Base-by-base conservation (phyloP, 1,140 invertebrate species). In the Pissodes strobi region DNA sequence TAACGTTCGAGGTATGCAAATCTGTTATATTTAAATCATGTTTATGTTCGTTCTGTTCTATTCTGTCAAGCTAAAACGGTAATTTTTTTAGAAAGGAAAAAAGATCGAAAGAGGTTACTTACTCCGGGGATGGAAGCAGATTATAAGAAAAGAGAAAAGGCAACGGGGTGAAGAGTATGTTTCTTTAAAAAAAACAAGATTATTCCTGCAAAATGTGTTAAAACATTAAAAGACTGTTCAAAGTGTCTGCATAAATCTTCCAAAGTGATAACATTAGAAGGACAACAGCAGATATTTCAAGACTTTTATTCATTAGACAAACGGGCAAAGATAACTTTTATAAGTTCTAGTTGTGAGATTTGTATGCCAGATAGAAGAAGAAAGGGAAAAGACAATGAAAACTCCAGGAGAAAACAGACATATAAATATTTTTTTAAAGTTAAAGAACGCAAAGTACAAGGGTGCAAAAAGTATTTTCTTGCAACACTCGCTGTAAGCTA, bases 171-270 rank as follows among this genome's bases (percentile, higher is more conserved):
- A n/a, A n/a, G n/a, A n/a, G n/a, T n/a, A n/a, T n/a, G n/a, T n/a
- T n/a, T n/a, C n/a, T n/a, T n/a, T n/a, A n/a, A n/a, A 25, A 49
- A 19, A 6, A 49, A 49, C 2, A 49, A 49, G 22, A 21, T 25
- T 12, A 19, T 49, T 21, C 9, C 45, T 22, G 45, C 45, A 8
- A 22, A 17, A 49, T 6, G 12, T 12, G 45, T 49, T 25, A 22
- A 17, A 49, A 49, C 45, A 1, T 25, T 49, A 19, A 49, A 49
- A 25, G 45, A 49, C 18, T 49, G 21, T 49, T 22, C 45, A 1
- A 10, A 25, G 21, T 49, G 2, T 25, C 18, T 21, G 18, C 12
- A 23, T 12, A 17, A 49, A 25, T 49, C 17, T 22, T 21, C n/a
- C 10, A 22, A 25, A 49, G 10, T 22, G 18, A 22, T 49, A 21